phyloP scores from a whole-genome alignment of 2,797 vertebrate genomes.

The Artibeus jamaicensis region DNA sequence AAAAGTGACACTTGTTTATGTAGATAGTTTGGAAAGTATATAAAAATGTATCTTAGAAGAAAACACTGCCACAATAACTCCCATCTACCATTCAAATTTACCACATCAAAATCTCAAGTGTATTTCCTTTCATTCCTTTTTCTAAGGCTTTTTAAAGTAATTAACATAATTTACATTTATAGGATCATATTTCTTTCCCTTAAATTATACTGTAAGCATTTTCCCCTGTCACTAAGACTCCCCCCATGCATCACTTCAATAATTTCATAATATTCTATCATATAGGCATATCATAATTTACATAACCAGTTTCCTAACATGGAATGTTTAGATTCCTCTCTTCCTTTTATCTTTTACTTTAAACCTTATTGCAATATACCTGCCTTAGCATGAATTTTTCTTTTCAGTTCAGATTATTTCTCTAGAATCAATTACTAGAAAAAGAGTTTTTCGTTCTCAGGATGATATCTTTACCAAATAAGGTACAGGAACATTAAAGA shows the following conservation, averaged over 20 bases:
- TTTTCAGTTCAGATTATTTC: not conserved
- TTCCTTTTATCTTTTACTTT: not conserved
- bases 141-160: not conserved
- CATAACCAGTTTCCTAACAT: not conserved
- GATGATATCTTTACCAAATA: not conserved
- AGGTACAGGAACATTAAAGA: not conserved
- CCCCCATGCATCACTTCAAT: not conserved
- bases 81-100: not conserved
- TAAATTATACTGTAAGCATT: not conserved
- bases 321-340: not conserved
- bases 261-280: not conserved
- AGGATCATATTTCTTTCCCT: not conserved
- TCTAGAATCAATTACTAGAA: not conserved
- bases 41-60: not conserved
- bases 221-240: not conserved
- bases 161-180: not conserved
- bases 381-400: not conserved
- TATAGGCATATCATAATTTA: not conserved
- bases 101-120: not conserved
- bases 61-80: not conserved
- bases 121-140: not conserved
- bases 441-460: not conserved
- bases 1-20: not conserved
- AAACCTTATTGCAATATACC: not conserved
- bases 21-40: not conserved